phyloP scores from a whole-genome alignment of 2,888 invertebrate species.

The Drosophila neonasuta region DNA sequence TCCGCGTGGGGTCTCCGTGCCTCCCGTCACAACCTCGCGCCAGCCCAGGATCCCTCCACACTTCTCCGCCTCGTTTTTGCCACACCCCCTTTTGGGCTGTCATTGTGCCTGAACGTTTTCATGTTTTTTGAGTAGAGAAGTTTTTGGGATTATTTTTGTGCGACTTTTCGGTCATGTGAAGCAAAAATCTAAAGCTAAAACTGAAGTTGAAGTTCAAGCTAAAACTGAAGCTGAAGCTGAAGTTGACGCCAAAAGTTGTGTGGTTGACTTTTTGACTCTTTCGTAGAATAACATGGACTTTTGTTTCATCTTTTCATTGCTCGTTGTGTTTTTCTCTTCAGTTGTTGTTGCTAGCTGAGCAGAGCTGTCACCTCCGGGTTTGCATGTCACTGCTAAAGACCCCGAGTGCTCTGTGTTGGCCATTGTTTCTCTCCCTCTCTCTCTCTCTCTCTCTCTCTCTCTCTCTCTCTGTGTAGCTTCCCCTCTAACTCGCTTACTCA shows the following conservation, averaged over 20 bases:
- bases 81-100: conserved; percentile 31
- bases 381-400: conserved; percentile 56
- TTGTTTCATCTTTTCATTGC: conserved; percentile 62
- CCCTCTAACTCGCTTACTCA: neutral
- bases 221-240: conserved; percentile 25
- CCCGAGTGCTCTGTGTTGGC: conserved; percentile 26
- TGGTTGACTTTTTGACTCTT: conserved; percentile 72
- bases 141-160: conserved; percentile 75
- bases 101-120: conserved; percentile 65
- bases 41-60: conserved; percentile 6
- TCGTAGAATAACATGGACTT: conserved; percentile 72
- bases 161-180: conserved; percentile 70
- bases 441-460: conserved; percentile 40
- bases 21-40: no score
- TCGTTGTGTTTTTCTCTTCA: conserved; percentile 1
- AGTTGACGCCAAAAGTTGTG: conserved; percentile 47
- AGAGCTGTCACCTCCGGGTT: conserved; percentile 57
- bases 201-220: conserved; percentile 10
- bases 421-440: conserved; percentile 55
- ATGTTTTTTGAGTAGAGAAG: conserved; percentile 72
- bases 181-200: conserved; percentile 37
- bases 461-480: conserved; percentile 27
- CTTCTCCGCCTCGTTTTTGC: conserved; percentile 6
- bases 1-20: no score
- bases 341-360: conserved; percentile 28